These are phyloP conservation scores for Odontocerum albicorne DNA, from an alignment of 2,888 invertebrate species.

Conservation along the genomic window DNA sequence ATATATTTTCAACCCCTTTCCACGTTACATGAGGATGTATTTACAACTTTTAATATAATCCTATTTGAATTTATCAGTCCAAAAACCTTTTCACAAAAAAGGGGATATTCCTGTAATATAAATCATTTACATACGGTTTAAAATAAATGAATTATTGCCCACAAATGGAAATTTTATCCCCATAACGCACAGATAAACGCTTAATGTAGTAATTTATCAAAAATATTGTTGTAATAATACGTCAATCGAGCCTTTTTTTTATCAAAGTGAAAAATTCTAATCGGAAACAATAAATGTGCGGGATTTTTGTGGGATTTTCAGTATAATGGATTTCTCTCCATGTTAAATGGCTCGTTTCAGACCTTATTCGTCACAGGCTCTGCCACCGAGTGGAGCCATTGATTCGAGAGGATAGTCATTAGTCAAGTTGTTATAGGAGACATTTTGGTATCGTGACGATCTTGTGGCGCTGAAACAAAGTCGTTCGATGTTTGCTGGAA, in stretches of 20 bases:
- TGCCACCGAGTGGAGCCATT: constrained; percentile 1
- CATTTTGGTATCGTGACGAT: too few species aligned
- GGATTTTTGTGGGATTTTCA: not conserved
- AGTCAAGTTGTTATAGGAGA: constrained; percentile 5
- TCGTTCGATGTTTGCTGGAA: too few species aligned
- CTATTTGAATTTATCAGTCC: constrained; percentile 12
- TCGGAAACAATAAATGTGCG: not conserved
- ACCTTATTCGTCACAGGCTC: constrained; percentile 7
- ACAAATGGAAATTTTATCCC: constrained; percentile 22
- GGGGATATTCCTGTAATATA: constrained; percentile 14
- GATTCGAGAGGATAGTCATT: constrained; percentile 5
- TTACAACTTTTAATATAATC: constrained; percentile 5
- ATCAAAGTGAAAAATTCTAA: not conserved
- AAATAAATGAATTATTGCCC: constrained; percentile 29
- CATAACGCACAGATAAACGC: constrained; percentile 26
- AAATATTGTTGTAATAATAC: constrained; percentile 14
- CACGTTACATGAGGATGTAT: not conserved
- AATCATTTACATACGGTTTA: constrained; percentile 30
- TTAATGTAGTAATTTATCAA: constrained; percentile 31
- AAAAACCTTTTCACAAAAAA: constrained; percentile 17
- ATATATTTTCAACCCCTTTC: too few species aligned
- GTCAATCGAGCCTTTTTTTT: not conserved
- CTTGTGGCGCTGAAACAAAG: too few species aligned
- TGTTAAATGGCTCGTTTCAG: constrained; percentile 5
- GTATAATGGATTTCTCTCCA: not conserved